These are phyloP conservation scores for Acrossocheilus fasciatus DNA, from an alignment of 2,797 vertebrate genomes.

Conservation along the genomic window DNA sequence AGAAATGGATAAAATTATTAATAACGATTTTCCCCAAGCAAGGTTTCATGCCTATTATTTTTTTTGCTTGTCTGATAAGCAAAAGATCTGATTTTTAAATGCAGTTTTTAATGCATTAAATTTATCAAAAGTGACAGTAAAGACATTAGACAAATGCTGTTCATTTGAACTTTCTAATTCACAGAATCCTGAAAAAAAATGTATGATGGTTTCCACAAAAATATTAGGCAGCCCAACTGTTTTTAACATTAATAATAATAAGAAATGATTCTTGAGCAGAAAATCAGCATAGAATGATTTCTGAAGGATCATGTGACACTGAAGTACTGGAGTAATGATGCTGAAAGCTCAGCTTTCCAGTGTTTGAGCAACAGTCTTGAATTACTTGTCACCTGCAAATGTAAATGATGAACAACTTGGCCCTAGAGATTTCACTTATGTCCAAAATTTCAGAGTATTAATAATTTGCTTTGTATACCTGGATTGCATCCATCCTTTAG, in stretches of 20 bases:
- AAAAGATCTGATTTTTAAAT: not conserved
- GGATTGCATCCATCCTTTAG: constrained; percentile 89
- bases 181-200: not conserved
- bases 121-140: not conserved
- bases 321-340: not conserved
- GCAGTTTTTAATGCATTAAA: not conserved
- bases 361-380: not conserved
- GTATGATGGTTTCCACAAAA: not conserved
- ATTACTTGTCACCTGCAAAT: not conserved
- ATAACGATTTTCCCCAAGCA: not conserved
- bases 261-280: not conserved
- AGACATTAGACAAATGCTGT: not conserved
- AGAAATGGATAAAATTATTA: not conserved
- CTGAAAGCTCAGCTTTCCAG: not conserved
- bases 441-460: not conserved
- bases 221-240: not conserved
- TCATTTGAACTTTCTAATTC: not conserved
- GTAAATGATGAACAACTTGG: not conserved
- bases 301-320: not conserved
- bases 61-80: not conserved
- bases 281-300: not conserved
- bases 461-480: constrained; percentile 45
- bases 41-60: not conserved
- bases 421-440: not conserved
- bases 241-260: not conserved